phyloP scores from a whole-genome alignment of 2,888 invertebrate species.

The Aleiodes testaceus region DNA sequence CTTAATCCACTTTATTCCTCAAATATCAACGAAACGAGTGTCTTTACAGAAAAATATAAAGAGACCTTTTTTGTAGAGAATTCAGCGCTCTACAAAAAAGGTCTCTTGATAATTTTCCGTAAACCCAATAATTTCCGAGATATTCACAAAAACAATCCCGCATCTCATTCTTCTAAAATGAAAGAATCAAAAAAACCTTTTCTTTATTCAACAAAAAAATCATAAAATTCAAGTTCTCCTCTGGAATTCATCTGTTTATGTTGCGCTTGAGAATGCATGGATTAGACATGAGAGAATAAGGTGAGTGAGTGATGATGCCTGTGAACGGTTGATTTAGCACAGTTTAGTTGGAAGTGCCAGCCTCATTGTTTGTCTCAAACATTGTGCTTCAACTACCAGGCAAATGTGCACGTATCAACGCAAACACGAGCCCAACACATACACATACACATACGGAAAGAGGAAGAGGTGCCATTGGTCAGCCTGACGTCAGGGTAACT shows the following conservation, averaged over 20 bases:
- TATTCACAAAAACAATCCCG: too few species aligned
- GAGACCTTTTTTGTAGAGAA: not conserved
- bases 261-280: not conserved
- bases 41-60: not conserved
- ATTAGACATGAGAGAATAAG: not conserved
- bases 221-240: too few species aligned
- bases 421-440: too few species aligned
- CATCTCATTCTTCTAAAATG: too few species aligned
- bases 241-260: not conserved
- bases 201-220: too few species aligned
- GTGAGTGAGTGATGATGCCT: not conserved
- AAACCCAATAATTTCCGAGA: too few species aligned
- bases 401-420: conserved; percentile 26
- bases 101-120: not conserved
- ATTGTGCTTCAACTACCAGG: conserved; percentile 49
- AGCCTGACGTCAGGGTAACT: conserved; percentile 61
- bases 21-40: not conserved
- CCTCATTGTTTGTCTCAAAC: not conserved
- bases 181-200: too few species aligned
- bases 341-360: not conserved
- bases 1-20: not conserved
- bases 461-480: conserved; percentile 37
- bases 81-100: too few species aligned
- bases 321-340: conserved; percentile 19
- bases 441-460: conserved; percentile 8